A percentile compares a stretch with the other conserved stretches of the same genome.
Conservation (phyloP, 1,140 invertebrate species). For the Monochamus saltuarius region DNA sequence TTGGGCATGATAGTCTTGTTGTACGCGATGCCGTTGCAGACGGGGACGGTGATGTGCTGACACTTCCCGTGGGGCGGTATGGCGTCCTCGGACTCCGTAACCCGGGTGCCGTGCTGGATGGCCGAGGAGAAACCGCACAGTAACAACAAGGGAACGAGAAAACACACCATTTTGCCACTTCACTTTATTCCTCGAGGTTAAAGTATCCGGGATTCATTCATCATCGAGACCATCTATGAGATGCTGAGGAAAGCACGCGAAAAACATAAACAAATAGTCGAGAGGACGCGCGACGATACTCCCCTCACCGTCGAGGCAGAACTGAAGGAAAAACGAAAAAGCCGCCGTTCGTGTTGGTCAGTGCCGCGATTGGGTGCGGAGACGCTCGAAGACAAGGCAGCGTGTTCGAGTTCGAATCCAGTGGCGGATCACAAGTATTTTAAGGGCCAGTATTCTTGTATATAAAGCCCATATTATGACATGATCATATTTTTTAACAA, state of each 20-base stretch:
- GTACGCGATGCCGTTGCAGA: slow-evolving; percentile 91
- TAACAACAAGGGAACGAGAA: slow-evolving; percentile 5
- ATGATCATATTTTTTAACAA: no score
- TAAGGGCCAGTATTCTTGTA: no score
- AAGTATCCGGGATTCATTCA: no score
- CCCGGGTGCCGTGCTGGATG: slow-evolving; percentile 19
- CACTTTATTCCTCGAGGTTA: neutral
- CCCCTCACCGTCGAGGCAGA: neutral
- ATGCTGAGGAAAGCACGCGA: neutral
- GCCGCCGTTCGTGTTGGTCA: no score
- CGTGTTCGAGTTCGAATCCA: no score
- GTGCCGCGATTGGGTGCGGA: no score
- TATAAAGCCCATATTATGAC: no score
- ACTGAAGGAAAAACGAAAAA: slow-evolving; percentile 7
- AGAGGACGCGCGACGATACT: neutral
- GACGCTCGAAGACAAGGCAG: no score
- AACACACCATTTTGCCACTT: slow-evolving; percentile 14
- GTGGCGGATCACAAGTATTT: no score
- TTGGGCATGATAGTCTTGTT: slow-evolving; percentile 97
- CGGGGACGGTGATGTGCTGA: slow-evolving; percentile 88
- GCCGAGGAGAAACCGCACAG: neutral
- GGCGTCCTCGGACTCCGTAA: slow-evolving; percentile 32
- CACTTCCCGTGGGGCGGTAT: slow-evolving; percentile 77
- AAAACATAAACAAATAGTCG: neutral
- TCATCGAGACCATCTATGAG: no score